Conservation (phyloP, 2,797 vertebrate species). For the Micromesistius poutassou region DNA sequence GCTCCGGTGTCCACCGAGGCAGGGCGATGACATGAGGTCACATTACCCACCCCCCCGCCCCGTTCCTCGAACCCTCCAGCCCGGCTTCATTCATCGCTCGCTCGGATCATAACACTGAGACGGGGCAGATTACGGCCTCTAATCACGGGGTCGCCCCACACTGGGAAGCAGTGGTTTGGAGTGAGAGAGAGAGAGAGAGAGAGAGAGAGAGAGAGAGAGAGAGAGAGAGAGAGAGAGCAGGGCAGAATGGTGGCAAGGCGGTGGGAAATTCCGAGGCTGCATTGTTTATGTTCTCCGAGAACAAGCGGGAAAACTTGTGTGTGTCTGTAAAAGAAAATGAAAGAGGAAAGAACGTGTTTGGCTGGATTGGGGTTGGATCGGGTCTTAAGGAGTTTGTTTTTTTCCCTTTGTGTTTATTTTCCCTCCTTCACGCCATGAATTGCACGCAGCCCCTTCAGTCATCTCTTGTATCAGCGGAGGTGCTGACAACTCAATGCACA, state of each 20-base stretch:
- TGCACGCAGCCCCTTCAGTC: no score
- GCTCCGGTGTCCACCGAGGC: background rate
- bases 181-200: background rate
- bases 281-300: background rate
- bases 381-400: no score
- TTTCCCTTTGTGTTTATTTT: no score
- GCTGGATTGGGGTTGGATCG: background rate
- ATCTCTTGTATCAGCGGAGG: no score
- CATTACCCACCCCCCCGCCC: background rate
- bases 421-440: no score
- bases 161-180: constrained; percentile 12
- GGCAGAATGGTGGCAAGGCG: no score
- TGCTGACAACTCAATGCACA: no score
- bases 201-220: background rate
- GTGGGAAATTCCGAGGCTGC: background rate
- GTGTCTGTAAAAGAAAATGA: no score
- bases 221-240: background rate
- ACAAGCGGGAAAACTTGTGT: background rate
- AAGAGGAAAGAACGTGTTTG: no score
- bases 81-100: background rate
- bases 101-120: constrained; percentile 11
- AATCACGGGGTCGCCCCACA: constrained; percentile 14
- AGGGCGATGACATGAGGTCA: background rate
- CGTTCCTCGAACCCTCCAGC: background rate
- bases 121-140: background rate